Evolutionary conservation across 1,140 invertebrate species (phyloP).

Genomic region (Ridgeia piscesae): DNA sequence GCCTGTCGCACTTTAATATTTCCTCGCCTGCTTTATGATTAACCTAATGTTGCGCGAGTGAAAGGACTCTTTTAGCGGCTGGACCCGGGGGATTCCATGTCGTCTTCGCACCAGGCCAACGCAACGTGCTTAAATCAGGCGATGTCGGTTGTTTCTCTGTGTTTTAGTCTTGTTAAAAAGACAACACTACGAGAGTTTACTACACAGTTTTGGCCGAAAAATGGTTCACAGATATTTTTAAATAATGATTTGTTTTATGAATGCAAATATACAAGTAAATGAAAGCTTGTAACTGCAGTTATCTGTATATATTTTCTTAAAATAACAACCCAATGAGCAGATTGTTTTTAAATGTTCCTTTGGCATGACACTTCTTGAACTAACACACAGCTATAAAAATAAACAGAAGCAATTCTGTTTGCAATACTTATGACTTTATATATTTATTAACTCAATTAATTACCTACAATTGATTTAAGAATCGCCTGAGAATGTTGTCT

Average conservation of each 20-base stretch:
- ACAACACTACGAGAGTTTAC: not conserved
- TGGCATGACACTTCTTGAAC: not conserved
- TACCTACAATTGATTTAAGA: too few relatives aligned
- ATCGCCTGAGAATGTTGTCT: too few relatives aligned
- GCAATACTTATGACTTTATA: too few relatives aligned
- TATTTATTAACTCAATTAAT: too few relatives aligned
- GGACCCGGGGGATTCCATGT: not conserved
- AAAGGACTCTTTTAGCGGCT: not conserved
- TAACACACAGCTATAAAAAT: not conserved
- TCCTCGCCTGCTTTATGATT: not conserved
- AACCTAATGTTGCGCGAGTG: not conserved
- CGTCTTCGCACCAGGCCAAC: not conserved
- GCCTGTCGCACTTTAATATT: not conserved
- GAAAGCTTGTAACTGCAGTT: too few relatives aligned
- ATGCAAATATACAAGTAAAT: too few relatives aligned
- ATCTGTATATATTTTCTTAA: not conserved
- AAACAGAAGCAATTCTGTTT: not conserved
- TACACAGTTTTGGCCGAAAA: not conserved
- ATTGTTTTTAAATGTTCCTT: not conserved
- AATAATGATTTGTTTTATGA: too few relatives aligned
- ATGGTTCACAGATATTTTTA: not conserved
- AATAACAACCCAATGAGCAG: not conserved
- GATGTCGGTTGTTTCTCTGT: not conserved
- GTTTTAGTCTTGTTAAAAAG: not conserved
- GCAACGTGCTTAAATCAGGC: too few relatives aligned